A percentile compares a stretch with the other conserved stretches of the same genome.
phyloP scores from a whole-genome alignment of 2,113 vertebrate genomes.

The Suncus etruscus region DNA sequence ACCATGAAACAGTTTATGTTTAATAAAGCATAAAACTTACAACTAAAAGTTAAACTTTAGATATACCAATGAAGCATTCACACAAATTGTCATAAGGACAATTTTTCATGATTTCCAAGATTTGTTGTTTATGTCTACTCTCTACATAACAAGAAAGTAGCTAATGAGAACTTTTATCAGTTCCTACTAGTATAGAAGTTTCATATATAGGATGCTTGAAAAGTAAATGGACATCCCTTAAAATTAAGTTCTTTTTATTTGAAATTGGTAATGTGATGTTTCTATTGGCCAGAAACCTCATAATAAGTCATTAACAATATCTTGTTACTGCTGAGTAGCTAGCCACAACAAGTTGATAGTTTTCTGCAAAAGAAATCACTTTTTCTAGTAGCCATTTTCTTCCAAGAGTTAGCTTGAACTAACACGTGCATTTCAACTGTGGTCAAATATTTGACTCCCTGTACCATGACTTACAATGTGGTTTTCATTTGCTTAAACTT shows the following conservation, averaged over 20 bases:
- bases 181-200: not conserved
- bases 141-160: not conserved
- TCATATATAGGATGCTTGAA: not conserved
- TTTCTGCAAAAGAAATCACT: slow-evolving; percentile 11
- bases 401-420: slow-evolving; percentile 31
- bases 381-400: not conserved
- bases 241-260: slow-evolving; percentile 7
- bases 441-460: slow-evolving; percentile 49
- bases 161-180: not conserved
- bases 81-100: not conserved
- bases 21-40: not conserved
- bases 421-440: slow-evolving; percentile 27
- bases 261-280: not conserved
- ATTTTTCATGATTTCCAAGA: not conserved
- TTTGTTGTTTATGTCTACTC: not conserved
- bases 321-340: not conserved
- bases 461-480: slow-evolving; percentile 52
- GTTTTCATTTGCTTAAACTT: slow-evolving; percentile 71
- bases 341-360: not conserved
- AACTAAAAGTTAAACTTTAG: not conserved
- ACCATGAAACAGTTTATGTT: not conserved
- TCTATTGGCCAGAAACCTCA: not conserved
- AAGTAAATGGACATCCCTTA: not conserved
- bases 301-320: not conserved
- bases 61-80: not conserved